Conservation (phyloP, 23 tunicate genomes). For the Ciona savignyi region DNA sequence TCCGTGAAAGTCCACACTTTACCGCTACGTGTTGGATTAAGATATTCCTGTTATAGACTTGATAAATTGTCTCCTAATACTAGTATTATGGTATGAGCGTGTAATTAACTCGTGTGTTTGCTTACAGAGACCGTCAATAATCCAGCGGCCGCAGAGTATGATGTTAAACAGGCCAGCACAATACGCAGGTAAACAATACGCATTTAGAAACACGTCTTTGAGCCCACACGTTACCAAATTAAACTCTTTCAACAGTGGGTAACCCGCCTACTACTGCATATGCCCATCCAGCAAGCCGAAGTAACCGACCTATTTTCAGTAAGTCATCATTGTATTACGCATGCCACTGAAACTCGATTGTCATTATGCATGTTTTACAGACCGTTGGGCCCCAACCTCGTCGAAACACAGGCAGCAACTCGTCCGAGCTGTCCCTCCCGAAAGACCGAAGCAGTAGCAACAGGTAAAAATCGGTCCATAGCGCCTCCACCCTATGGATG, state of each 20-base stretch:
- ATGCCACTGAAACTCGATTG: too few species aligned
- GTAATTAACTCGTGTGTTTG: too few species aligned
- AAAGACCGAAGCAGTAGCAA: not conserved
- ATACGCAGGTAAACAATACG: conserved; percentile 24
- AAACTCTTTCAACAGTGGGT: not conserved
- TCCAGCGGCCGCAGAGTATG: conserved; percentile 70
- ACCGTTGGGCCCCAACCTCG: not conserved
- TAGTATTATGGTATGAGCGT: too few species aligned
- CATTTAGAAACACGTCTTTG: not conserved
- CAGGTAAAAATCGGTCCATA: not conserved
- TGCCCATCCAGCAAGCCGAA: not conserved
- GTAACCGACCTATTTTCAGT: conserved; percentile 1
- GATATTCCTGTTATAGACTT: too few species aligned
- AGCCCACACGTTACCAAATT: not conserved
- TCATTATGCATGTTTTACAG: not conserved
- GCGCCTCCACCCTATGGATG: too few species aligned
- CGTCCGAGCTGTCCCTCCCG: not conserved
- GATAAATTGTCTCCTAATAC: too few species aligned
- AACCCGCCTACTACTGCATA: not conserved
- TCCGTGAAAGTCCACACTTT: not conserved
- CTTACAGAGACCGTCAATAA: conserved; percentile 55
- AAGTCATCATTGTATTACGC: too few species aligned
- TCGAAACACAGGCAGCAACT: not conserved
- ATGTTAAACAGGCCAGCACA: conserved; percentile 67
- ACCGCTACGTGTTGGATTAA: not conserved